Evolutionary conservation across 2,113 vertebrate genomes (phyloP), one percentile per base, ranked within the genome.

Genomic region (Andinoacara biseriatus): DNA sequence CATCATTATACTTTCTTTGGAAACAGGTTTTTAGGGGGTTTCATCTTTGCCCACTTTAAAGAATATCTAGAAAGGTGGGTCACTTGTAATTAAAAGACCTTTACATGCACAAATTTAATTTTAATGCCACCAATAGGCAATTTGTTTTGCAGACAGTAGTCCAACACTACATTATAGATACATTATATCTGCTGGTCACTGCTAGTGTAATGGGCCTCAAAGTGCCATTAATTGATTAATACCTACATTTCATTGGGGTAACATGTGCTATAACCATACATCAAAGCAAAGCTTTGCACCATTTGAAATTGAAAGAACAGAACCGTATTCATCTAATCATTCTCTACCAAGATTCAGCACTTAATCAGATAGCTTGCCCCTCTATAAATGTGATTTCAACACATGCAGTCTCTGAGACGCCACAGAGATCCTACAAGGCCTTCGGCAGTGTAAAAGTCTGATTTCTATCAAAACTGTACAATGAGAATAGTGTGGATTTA

Each of bases 391-490:
- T 65, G 78, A 58, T 58, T 52, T 57, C 10, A 58, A 72, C 57
- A 20, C 59, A 82, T 59, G 40, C 26, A 74, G 56, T 17, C 38
- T 81, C 60, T 26, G 22, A n/a, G 62, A 80, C 14, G 65, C 69
- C 29, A 52, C 35, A 22, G 52, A 63, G 67, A 62, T 60, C 57
- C 22, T 15, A 13, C 13, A 24, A 63, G 75, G 74, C 76, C 7
- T 38, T 72, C 74, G 63, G 85, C 77, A 57, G 35, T 14, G 58
- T 26, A 67, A 80, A 62, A 63, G 57, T 82, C 26, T 20, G 17
- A 35, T 43, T 62, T 80, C 74, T 76, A 84, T 81, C 35, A 52
- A 83, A 89, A 78, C 59, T 84, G 56, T 59, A 86, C 58, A 78
- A 80, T 59, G 57, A 82, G 65, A 76, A 26, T 14, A 17, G 58